Conservation (phyloP, 2,113 vertebrate genomes). For the Petromus typicus region DNA sequence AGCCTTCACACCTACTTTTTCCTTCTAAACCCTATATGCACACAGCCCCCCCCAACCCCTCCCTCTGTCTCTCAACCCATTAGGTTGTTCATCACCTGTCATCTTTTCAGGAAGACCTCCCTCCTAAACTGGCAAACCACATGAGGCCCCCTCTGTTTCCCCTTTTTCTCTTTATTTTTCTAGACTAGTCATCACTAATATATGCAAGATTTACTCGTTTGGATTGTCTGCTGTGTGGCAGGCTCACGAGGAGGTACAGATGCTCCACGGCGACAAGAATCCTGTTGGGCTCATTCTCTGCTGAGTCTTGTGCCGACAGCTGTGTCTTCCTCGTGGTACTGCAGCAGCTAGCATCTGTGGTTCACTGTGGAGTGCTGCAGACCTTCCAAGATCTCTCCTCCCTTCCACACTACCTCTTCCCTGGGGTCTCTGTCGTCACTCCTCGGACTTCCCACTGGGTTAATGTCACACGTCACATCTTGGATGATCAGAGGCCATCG, state of each 20-base stretch:
- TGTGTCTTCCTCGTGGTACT: neutral
- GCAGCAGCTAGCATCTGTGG: neutral
- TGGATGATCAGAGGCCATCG: neutral
- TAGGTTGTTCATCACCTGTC: neutral
- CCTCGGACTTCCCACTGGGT: neutral
- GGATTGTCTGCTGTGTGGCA: neutral
- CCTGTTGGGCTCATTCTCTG: neutral
- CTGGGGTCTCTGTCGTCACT: neutral
- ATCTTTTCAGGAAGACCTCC: constrained; percentile 26
- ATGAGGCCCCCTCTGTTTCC: rapidly evolving
- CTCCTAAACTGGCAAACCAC: constrained; percentile 23
- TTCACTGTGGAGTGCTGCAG: neutral
- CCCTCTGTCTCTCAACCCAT: neutral
- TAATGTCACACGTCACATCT: neutral
- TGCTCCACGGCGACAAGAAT: neutral
- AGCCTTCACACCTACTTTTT: neutral
- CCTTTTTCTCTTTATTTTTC: neutral
- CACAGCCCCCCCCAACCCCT: too few species aligned
- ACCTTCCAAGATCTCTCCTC: neutral
- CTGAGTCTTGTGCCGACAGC: neutral
- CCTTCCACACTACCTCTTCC: neutral
- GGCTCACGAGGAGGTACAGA: neutral
- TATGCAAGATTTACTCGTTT: neutral
- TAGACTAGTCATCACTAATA: neutral
- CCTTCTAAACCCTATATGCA: neutral